Evolutionary conservation across 2,113 vertebrate genomes (phyloP), one percentile per base, ranked within the genome.

Genomic region (Notechis scutatus): DNA sequence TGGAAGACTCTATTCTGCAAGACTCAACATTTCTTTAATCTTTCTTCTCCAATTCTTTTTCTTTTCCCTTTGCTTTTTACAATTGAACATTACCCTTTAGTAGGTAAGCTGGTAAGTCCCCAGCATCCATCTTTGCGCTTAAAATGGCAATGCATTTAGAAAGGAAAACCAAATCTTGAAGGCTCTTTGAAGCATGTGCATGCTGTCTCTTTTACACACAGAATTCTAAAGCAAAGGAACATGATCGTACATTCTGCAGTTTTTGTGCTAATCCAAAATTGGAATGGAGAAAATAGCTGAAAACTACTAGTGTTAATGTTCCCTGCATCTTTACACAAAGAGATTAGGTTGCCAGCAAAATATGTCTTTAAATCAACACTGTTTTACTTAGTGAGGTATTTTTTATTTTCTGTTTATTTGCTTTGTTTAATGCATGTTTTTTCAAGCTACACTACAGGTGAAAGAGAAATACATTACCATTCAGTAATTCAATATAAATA

Each of bases 401-500:
- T 86, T 26, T 86, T 86, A 3, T 86, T 86, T 86, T 7, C 21
- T 23, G 20, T 86, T 86, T 86, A 86, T 11, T 86, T 50, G 45
- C 39, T 86, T 86, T 86, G 21, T 47, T 45, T 81, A 47, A 50
- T 86, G 26, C 11, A 86, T 47, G 9, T 50, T 86, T 88, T 29
- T 88, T 88, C 50, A 87, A 29, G 6, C 34, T 47, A 50, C 26
- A 50, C 26, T n/a, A 26, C 14, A 50, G 52, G 20, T 26, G 45
- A 50, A 89, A 86, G 11, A 85, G 8, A 1, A 0, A 34, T 5
- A n/a, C 11, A 8, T 92, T 95, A 93, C 61, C 21, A 50, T 87
- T 29, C 24, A 74, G 89, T 94, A 52, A 94, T 90, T 26, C 29
- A 89, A 14, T 88, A 92, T 93, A 81, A 95, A 6, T 7, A 92